phyloP scores from a whole-genome alignment of 2,888 invertebrate genomes.

The Alloscopus bannaensis region DNA sequence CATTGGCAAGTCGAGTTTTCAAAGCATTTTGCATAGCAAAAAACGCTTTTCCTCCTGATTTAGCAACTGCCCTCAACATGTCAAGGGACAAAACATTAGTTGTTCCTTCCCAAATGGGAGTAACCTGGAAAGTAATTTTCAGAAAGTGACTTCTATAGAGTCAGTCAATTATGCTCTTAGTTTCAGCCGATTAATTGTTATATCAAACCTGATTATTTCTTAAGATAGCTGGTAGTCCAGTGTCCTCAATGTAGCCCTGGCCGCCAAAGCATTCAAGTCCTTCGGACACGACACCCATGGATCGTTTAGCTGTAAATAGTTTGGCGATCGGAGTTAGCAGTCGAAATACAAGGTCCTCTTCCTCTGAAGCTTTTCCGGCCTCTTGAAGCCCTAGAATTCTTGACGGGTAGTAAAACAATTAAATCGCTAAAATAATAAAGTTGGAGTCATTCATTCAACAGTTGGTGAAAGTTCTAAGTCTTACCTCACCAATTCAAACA shows the following conservation, averaged over 20 bases:
- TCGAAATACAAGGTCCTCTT: slow-evolving; percentile 76
- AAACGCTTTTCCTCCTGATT: slow-evolving; percentile 76
- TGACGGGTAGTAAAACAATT: neutral
- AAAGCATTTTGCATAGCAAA: slow-evolving; percentile 74
- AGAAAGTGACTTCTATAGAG: neutral
- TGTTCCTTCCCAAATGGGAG: slow-evolving; percentile 80
- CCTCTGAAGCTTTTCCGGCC: slow-evolving; percentile 72
- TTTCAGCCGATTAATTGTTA: slow-evolving; percentile 29
- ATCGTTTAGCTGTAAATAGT: slow-evolving; percentile 78
- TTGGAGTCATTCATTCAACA: neutral
- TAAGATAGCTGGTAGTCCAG: slow-evolving; percentile 77
- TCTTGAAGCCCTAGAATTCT: slow-evolving; percentile 77
- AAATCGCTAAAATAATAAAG: slow-evolving; percentile 7
- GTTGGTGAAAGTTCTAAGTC: too few relatives aligned
- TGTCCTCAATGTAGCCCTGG: slow-evolving; percentile 79
- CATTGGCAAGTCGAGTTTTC: slow-evolving; percentile 66
- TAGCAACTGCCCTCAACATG: slow-evolving; percentile 77
- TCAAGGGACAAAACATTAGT: slow-evolving; percentile 79
- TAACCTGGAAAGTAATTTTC: slow-evolving; percentile 74
- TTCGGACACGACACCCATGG: slow-evolving; percentile 77
- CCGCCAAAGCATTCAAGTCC: slow-evolving; percentile 79
- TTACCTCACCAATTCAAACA: slow-evolving; percentile 76
- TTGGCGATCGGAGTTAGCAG: slow-evolving; percentile 79
- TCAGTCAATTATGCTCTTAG: slow-evolving; percentile 75
- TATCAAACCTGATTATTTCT: slow-evolving; percentile 78